Evolutionary conservation across 2,113 vertebrate species (phyloP).

Genomic region (Rallus limicola): DNA sequence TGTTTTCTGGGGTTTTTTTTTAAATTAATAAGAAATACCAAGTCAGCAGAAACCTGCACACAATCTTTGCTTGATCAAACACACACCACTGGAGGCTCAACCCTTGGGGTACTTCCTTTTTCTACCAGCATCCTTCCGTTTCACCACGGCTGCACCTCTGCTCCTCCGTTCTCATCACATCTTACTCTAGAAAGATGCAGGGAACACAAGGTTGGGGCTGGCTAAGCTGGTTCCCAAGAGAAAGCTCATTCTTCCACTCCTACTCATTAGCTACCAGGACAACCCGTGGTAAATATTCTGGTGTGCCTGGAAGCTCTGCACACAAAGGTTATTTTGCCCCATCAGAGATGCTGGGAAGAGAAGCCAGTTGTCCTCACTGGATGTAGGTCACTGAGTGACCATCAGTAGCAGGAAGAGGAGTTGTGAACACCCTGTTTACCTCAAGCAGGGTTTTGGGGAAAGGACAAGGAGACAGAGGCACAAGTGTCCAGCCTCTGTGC

Average conservation of each 20-base stretch:
- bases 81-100: not conserved
- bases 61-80: not conserved
- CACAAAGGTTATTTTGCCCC: not conserved
- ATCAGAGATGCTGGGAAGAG: not conserved
- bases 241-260: not conserved
- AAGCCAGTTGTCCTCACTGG: too few species aligned
- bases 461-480: not conserved
- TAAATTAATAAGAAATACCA: not conserved
- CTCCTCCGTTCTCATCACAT: not conserved
- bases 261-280: not conserved
- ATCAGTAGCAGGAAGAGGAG: not conserved
- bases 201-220: too few species aligned
- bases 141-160: not conserved
- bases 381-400: not conserved
- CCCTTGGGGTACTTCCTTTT: not conserved
- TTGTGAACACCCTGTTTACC: not conserved
- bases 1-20: not conserved
- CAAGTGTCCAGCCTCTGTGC: not conserved
- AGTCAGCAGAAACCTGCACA: not conserved
- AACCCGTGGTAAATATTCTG: too few species aligned
- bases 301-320: not conserved
- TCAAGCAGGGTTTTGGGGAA: not conserved
- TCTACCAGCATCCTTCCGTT: not conserved
- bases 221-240: not conserved
- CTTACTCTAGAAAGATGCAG: not conserved